These are phyloP conservation scores for Ferdinandea cuprea DNA, from an alignment of 2,888 invertebrate species.

Conservation along the genomic window DNA sequence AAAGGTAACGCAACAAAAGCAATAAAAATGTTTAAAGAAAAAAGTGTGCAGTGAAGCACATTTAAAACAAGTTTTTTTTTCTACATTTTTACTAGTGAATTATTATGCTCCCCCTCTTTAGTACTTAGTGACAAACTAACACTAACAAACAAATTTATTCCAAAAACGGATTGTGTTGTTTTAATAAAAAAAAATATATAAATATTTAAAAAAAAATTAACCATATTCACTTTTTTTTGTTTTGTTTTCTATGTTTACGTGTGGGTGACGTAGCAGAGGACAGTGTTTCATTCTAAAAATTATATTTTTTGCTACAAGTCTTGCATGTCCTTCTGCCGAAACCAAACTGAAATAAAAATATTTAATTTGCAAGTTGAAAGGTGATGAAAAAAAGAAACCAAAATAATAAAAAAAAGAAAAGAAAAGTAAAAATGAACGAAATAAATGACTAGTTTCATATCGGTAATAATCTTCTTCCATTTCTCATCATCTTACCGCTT, in stretches of 20 bases:
- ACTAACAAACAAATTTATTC: conserved; percentile 12
- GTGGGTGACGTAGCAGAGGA: conserved; percentile 45
- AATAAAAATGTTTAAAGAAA: background rate
- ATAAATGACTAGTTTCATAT: conserved; percentile 23
- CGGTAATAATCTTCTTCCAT: conserved; percentile 34
- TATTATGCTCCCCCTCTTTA: conserved; percentile 1
- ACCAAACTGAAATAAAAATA: conserved; percentile 73
- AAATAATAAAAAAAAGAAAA: conserved; percentile 26
- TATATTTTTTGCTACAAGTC: conserved; percentile 69
- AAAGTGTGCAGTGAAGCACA: background rate
- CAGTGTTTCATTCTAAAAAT: conserved; percentile 66
- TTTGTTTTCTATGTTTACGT: conserved; percentile 38
- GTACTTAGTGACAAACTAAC: conserved; percentile 47
- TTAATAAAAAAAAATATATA: conserved; percentile 31
- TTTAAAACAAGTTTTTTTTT: background rate
- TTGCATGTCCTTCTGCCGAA: conserved; percentile 71
- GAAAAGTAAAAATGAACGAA: conserved; percentile 2
- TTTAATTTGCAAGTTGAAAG: conserved; percentile 53
- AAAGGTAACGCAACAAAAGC: conserved; percentile 1
- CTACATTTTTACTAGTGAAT: conserved; percentile 17
- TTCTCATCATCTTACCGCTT: conserved; percentile 72
- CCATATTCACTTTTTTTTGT: conserved; percentile 71
- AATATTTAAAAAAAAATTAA: conserved; percentile 23
- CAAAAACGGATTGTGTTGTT: background rate
- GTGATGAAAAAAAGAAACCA: conserved; percentile 23